These are phyloP conservation scores for Ectemnius cavifrons DNA, from an alignment of 2,888 invertebrate species.

Conservation along the genomic window DNA sequence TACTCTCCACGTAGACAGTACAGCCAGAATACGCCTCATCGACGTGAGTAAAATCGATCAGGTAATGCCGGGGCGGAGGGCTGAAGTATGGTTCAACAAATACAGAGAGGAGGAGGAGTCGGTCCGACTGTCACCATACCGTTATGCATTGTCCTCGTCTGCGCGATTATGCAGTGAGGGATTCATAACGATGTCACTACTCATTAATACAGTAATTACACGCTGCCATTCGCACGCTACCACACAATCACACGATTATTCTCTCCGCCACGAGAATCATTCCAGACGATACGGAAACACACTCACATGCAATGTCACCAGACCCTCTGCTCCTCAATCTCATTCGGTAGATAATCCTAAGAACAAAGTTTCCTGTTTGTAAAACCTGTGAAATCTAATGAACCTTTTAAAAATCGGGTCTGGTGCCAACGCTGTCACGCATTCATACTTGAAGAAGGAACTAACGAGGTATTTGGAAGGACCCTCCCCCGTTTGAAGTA, in stretches of 20 bases:
- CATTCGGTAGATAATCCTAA: background rate
- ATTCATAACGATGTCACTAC: slow-evolving; percentile 54
- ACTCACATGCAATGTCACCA: slow-evolving; percentile 33
- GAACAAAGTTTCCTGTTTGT: background rate
- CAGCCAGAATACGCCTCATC: background rate
- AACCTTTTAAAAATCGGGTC: background rate
- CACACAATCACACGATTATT: slow-evolving; percentile 51
- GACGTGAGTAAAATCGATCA: slow-evolving; percentile 3
- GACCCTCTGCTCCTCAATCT: background rate
- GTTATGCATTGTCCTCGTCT: slow-evolving; percentile 35
- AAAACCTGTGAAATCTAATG: background rate
- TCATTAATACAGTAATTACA: slow-evolving; percentile 64
- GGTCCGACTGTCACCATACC: slow-evolving; percentile 30
- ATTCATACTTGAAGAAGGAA: slow-evolving; percentile 55
- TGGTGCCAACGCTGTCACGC: slow-evolving; percentile 29
- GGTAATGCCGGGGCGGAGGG: background rate
- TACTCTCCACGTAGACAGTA: background rate
- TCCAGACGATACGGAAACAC: slow-evolving; percentile 20
- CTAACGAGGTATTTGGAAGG: slow-evolving; percentile 39
- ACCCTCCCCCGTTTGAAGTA: slow-evolving; percentile 25
- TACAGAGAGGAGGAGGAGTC: slow-evolving; percentile 6
- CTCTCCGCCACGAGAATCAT: slow-evolving; percentile 1
- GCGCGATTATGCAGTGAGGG: slow-evolving; percentile 45
- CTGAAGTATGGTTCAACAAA: slow-evolving; percentile 12
- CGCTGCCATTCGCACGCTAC: slow-evolving; percentile 42